These are phyloP conservation scores for Bombus vancouverensis DNA, from an alignment of 1,140 invertebrate genomes.

Conservation along the genomic window DNA sequence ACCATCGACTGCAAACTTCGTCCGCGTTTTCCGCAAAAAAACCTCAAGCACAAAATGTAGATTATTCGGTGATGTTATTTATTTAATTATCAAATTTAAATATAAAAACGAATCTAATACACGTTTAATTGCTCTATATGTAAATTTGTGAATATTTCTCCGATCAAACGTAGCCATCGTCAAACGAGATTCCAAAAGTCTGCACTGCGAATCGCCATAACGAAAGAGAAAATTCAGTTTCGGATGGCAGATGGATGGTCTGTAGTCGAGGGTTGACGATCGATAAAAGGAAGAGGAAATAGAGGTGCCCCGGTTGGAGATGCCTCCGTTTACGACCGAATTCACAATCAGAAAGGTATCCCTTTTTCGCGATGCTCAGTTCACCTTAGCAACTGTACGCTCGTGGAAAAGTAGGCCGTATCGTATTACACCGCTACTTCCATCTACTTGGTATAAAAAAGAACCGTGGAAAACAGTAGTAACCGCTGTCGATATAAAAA, in stretches of 20 bases:
- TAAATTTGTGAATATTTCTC: too few relatives aligned
- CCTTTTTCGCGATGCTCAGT: neutral
- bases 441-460: slow-evolving; percentile 27
- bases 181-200: too few relatives aligned
- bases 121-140: too few relatives aligned
- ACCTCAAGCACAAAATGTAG: too few relatives aligned
- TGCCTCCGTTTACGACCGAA: slow-evolving; percentile 25
- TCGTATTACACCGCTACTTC: neutral
- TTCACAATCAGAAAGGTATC: slow-evolving; percentile 13
- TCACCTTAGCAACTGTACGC: neutral
- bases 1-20: neutral
- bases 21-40: neutral
- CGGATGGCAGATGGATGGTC: too few relatives aligned
- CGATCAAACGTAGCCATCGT: too few relatives aligned
- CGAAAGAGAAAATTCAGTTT: neutral
- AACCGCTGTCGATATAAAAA: neutral
- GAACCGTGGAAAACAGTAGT: slow-evolving; percentile 8
- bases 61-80: neutral
- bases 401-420: slow-evolving; percentile 24
- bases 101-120: too few relatives aligned
- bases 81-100: too few relatives aligned
- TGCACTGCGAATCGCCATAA: neutral
- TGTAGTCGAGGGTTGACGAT: neutral
- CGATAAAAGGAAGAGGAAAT: neutral
- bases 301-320: neutral